Percentiles rank a stretch among this genome's conserved stretches.
Evolutionary conservation across 2,888 invertebrate genomes (phyloP).

Genomic region (Conus canariensis): DNA sequence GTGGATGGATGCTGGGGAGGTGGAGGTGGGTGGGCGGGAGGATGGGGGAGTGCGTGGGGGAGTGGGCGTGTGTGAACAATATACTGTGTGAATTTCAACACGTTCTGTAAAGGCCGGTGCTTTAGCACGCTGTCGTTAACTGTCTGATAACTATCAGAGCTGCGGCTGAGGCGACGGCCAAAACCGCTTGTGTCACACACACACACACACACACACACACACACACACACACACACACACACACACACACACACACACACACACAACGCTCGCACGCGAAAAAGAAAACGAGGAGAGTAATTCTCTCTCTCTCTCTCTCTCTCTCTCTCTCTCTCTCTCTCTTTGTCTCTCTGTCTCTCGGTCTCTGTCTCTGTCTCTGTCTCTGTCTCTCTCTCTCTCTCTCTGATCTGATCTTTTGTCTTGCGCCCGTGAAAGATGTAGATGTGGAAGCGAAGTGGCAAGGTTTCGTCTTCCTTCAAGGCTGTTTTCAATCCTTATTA

Average conservation of each 20-base stretch:
- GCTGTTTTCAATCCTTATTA: neutral
- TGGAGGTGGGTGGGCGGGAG: neutral
- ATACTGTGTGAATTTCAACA: conserved; percentile 20
- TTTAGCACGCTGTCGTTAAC: conserved; percentile 9
- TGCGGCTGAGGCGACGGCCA: neutral
- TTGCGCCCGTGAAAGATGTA: neutral
- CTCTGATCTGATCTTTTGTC: neutral
- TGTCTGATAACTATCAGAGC: neutral
- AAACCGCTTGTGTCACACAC: neutral
- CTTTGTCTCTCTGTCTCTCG: neutral
- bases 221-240: neutral
- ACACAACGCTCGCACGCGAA: no score
- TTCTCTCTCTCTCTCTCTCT: no score
- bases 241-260: neutral
- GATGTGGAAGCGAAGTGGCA: neutral
- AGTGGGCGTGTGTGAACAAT: neutral
- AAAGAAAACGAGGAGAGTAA: no score
- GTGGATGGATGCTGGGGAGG: neutral
- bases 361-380: neutral
- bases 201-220: no score
- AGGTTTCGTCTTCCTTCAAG: neutral
- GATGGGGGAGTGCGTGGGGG: neutral
- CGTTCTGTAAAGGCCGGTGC: neutral
- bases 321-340: no score
- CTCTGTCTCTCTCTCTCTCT: conserved; percentile 1